Evolutionary conservation across 2,113 vertebrate species (phyloP), one percentile per base, ranked within the genome.

Genomic region (Egretta garzetta): DNA sequence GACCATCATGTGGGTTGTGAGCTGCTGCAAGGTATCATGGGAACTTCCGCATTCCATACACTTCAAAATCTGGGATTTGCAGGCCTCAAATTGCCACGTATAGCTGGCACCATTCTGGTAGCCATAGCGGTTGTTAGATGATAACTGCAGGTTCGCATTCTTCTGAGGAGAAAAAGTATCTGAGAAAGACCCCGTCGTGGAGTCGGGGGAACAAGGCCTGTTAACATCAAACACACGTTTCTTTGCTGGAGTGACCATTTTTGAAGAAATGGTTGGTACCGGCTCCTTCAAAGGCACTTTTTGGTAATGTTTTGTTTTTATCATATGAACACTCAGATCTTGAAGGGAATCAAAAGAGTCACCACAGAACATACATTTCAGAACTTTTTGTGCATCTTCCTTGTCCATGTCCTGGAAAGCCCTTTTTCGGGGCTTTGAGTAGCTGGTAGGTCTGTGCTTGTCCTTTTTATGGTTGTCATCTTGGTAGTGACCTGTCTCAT

Each of bases 221-320:
- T 98, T 99, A 59, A 98, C 98, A 47, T 99, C 99, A 52, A 99
- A 99, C 88, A 99, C 98, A 23, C 99, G 99, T 88, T 99, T 99
- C 98, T 99, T 99, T 28, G 99, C 97, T 58, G 99, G 99, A 90
- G 99, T 98, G 96, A 99, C 98, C 97, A 99, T 97, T 98, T 99
- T 99, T 45, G 99, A 99, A 45, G 99, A 98, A 95, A 99, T 98
- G 86, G 99, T 98, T 73, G 99, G 99, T 84, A 99, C 99, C 1
- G 99, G 99, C 98, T 99, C 99, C 98, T 99, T 99, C 98, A 99
- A 99, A 99, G 99, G 99, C 99, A 99, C 99, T 99, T 99, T 99
- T 98, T 99, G 99, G 99, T 99, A 99, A 99, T 99, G 99, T 98
- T 99, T 99, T 68, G 99, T 99, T 99, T 99, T 99, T 72, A 99